Conservation (phyloP, 2,888 invertebrate genomes). For the Danaus chrysippus region DNA sequence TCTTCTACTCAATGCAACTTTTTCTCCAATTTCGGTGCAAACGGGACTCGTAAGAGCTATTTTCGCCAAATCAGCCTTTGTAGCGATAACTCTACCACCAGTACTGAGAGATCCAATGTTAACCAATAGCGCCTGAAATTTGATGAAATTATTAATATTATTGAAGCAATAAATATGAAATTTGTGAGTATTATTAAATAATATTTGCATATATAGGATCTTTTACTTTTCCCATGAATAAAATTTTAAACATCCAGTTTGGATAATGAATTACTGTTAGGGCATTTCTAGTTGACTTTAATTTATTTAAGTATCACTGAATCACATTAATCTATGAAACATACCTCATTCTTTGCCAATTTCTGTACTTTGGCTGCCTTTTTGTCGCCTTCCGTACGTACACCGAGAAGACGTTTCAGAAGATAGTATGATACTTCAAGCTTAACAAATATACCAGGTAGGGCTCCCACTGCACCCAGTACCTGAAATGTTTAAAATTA, state of each 20-base stretch:
- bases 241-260: too few species aligned
- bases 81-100: slow-evolving; percentile 96
- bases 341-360: slow-evolving; percentile 91
- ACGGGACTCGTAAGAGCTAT: slow-evolving; percentile 98
- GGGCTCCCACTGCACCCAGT: slow-evolving; percentile 96
- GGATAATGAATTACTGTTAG: too few species aligned
- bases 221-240: too few species aligned
- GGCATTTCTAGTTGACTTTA: too few species aligned
- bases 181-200: too few species aligned
- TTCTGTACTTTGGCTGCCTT: slow-evolving; percentile 99
- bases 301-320: neutral
- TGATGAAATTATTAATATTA: neutral
- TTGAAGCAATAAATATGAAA: neutral
- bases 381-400: slow-evolving; percentile 98
- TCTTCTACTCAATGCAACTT: slow-evolving; percentile 98
- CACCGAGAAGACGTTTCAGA: slow-evolving; percentile 95
- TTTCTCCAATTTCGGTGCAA: slow-evolving; percentile 99
- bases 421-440: slow-evolving; percentile 99
- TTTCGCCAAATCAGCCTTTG: slow-evolving; percentile 97
- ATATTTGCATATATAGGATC: too few species aligned
- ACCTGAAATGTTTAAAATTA: slow-evolving; percentile 67
- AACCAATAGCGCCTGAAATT: slow-evolving; percentile 88
- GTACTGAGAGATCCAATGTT: slow-evolving; percentile 99
- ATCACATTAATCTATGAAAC: neutral
- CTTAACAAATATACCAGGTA: slow-evolving; percentile 98